Base-by-base conservation (phyloP, 92 coral and sea anemone genomes). In the Ricordea florida region DNA sequence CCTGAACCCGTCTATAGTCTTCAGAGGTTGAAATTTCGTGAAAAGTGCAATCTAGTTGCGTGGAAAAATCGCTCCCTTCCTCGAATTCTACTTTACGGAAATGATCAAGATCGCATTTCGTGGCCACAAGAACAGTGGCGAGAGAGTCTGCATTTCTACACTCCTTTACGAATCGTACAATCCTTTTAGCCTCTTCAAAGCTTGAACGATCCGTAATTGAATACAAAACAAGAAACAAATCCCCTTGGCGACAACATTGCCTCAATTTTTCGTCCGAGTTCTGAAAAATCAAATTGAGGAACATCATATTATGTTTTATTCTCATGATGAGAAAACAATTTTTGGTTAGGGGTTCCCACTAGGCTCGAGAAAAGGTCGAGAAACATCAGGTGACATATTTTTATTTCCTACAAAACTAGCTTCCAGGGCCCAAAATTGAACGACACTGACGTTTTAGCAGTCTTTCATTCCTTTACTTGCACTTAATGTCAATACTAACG, bases 161-260 rank as follows among this genome's bases (percentile, higher is more conserved):
- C 18, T 55, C 77, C 38, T 70, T 70, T 38, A 70, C 41, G 6
- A 70, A 53, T 6, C 77, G 77, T 10, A 51, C 77, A 26, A 70
- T 70, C 15, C 77, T 63, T 11, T 55, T 36, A 27, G 77, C 77
- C 21, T 70, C 77, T 23, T 70, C 77, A 16, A 70, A 70, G 43
- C 77, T 70, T 14, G 77, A 41, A 10, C 77, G 65, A 70, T 70
- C 77, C 20, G 77, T 70, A 20, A 70, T 70, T 1, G 77, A 70
- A 25, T 70, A 70, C 77, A 70, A 5, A 40, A 70, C 42, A 32
- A 70, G 41, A 40, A 70, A 53, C 60, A 70, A 52, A 6, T 70
- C 77, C 1, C 77, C 77, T 10, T 70, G 77, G 10, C 77, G 77
- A 27, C 52, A 70, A 11, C 53, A 52, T 7, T 52, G 55, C 40